These are phyloP conservation scores for Trichonephila inaurata DNA, from an alignment of 1,140 invertebrate species.

Conservation along the genomic window DNA sequence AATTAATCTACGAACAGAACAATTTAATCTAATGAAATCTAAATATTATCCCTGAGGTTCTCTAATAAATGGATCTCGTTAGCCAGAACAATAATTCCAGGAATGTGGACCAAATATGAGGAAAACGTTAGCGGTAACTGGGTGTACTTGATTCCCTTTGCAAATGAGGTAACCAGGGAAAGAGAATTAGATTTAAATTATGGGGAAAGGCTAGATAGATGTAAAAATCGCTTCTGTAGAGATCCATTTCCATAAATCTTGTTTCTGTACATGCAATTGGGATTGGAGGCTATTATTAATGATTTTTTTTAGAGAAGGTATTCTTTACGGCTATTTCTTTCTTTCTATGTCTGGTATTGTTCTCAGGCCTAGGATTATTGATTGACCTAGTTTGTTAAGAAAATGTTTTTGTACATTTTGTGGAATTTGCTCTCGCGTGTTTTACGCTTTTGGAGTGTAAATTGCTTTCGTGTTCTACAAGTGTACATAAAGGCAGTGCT, in stretches of 20 bases:
- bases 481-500: no score
- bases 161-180: neutral
- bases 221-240: neutral
- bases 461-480: no score
- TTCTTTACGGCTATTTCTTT: neutral
- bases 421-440: no score
- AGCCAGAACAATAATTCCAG: neutral
- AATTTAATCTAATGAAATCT: conserved; percentile 46
- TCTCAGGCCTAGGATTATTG: neutral
- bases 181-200: conserved; percentile 27
- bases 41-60: neutral
- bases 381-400: neutral
- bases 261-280: neutral
- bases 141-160: neutral
- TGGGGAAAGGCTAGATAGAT: neutral
- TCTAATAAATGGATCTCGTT: conserved; percentile 20
- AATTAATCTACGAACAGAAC: neutral
- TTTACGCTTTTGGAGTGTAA: no score
- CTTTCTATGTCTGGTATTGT: neutral
- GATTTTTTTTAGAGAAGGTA: neutral
- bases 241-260: neutral
- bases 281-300: neutral
- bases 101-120: conserved; percentile 25
- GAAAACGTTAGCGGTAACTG: neutral
- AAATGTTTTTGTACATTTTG: neutral